Base-by-base conservation (phyloP, 2,888 invertebrate genomes). In the Heterodera filipjevi region DNA sequence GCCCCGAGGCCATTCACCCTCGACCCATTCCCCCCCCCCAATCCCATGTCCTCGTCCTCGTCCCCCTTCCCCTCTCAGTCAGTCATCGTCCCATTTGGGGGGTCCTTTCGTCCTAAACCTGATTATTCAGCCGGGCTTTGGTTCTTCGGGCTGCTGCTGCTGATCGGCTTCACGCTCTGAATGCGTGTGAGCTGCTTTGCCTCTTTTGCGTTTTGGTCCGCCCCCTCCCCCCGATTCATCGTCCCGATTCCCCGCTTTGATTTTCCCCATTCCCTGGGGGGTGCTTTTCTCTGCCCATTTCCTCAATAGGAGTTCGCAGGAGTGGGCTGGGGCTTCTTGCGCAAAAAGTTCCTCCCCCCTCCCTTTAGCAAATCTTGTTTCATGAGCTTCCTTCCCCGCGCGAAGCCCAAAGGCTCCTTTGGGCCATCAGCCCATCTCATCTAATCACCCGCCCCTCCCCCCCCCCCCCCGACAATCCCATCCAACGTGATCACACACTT, bases 241-340 rank as follows among this genome's bases (percentile, higher is more conserved):
- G 68, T 68, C 68, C 68, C 68, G 68, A 68, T 68, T 68, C 68
- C 68, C 68, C 35, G 68, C 12, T 68, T 68, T 68, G 33, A 68
- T 68, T 35, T 33, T 33, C 68, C 33, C 68, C 30, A 27, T 68
- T 27, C 68, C 68, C 32, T 33, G 0, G 27, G 35, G 33, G 68
- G 33, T 6, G 32, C 68, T 68, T 68, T 33, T 68, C 59, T 59
- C 59, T 59, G n/a, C n/a, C 59, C 59, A 59, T 59, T 59, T 59
- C 59, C 59, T 59, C 59, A 59, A 59, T 59, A 59, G 59, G 59
- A n/a, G 59, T 59, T 59, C 59, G 59, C 22, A 59, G 27, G 27
- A 59, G 59, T 22, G 59, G 59, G n/a, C 3, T 8, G 59, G 59
- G 59, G 68, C 68, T 68, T 32, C 68, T 35, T 68, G 32, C 68